These are phyloP conservation scores for Dermolepida albohirtum DNA, from an alignment of 2,888 invertebrate species.

Conservation along the genomic window DNA sequence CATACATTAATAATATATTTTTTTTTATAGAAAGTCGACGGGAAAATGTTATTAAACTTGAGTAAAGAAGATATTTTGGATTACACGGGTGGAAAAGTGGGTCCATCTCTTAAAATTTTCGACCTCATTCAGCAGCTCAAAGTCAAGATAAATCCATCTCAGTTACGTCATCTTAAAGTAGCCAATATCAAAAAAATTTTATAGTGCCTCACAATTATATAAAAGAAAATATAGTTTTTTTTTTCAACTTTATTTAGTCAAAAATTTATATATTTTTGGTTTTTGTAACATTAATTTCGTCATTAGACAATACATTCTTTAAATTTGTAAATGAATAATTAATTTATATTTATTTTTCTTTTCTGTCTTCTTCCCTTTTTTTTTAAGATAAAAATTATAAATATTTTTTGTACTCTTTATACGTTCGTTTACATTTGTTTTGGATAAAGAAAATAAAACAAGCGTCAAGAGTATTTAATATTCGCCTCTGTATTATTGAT, in stretches of 20 bases:
- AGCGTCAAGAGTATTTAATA: slow-evolving; percentile 26
- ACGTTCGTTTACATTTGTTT: not conserved
- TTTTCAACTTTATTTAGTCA: slow-evolving; percentile 19
- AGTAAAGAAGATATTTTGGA: slow-evolving; percentile 92
- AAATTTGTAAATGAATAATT: slow-evolving; percentile 20
- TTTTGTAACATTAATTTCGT: slow-evolving; percentile 4
- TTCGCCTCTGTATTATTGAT: slow-evolving; percentile 36
- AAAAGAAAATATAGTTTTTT: slow-evolving; percentile 25
- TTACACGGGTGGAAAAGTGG: slow-evolving; percentile 92
- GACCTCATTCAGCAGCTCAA: slow-evolving; percentile 93
- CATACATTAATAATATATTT: slow-evolving; percentile 29
- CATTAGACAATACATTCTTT: slow-evolving; percentile 14
- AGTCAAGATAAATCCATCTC: slow-evolving; percentile 83
- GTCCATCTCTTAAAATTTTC: slow-evolving; percentile 92
- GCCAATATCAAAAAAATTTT: slow-evolving; percentile 75
- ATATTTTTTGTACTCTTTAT: slow-evolving; percentile 11
- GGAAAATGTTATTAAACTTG: slow-evolving; percentile 81
- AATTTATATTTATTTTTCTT: slow-evolving; percentile 30
- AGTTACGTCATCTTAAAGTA: slow-evolving; percentile 73
- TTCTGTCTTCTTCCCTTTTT: slow-evolving; percentile 10
- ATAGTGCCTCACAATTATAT: slow-evolving; percentile 66
- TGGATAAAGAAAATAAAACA: slow-evolving; percentile 10
- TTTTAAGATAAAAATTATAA: slow-evolving; percentile 27
- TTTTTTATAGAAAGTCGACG: slow-evolving; percentile 78
- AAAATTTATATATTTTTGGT: slow-evolving; percentile 2